Evolutionary conservation across 1,140 invertebrate species (phyloP).

Genomic region (Drosophila yakuba): DNA sequence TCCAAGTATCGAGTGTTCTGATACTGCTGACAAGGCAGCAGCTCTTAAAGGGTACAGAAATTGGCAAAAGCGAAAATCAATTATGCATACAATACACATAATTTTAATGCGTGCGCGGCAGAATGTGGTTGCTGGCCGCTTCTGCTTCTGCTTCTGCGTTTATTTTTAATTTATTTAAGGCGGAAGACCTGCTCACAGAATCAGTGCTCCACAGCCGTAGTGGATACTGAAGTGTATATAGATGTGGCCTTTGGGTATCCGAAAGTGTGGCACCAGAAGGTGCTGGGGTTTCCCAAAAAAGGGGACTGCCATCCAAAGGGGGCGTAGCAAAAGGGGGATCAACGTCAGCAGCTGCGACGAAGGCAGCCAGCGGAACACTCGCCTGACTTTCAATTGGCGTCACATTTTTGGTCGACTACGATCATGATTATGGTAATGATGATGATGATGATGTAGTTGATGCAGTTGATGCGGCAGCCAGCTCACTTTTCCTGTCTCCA

Average conservation of each 20-base stretch:
- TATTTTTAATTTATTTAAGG: constrained; percentile 35
- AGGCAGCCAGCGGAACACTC: constrained; percentile 52
- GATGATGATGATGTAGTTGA: constrained; percentile 47
- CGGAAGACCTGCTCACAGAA: constrained; percentile 51
- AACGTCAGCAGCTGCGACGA: constrained; percentile 31
- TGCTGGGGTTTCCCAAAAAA: constrained; percentile 31
- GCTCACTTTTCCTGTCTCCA: constrained; percentile 82
- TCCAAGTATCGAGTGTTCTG: constrained; percentile 12
- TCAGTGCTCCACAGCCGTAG: neutral
- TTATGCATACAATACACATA: constrained; percentile 78
- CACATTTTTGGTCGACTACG: constrained; percentile 77
- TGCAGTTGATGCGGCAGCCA: constrained; percentile 55
- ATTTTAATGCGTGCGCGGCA: constrained; percentile 50
- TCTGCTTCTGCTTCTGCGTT: constrained; percentile 23
- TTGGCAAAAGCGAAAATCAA: constrained; percentile 66
- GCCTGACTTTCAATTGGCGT: constrained; percentile 59
- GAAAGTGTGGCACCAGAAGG: constrained; percentile 41
- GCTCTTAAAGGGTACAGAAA: constrained; percentile 52
- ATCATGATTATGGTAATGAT: constrained; percentile 52
- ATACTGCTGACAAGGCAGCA: constrained; percentile 39
- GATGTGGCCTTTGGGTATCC: constrained; percentile 22
- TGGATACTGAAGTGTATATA: neutral
- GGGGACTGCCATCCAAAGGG: neutral
- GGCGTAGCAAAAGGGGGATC: constrained; percentile 6
- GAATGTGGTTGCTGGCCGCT: constrained; percentile 9